phyloP scores from a whole-genome alignment of 1,140 invertebrate genomes.

The Pemphigus obesinymphae region DNA sequence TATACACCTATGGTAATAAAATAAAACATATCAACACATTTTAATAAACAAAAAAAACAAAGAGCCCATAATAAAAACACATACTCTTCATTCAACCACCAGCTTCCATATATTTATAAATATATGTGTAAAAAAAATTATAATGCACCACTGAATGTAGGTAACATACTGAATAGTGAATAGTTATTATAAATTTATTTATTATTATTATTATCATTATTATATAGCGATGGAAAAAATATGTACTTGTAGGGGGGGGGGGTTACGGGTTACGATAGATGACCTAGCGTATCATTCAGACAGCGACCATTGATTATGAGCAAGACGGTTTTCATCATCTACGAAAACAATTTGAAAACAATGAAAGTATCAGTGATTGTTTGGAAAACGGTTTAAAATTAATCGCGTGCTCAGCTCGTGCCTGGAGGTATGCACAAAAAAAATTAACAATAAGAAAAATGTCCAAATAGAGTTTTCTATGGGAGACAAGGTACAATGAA shows the following conservation, averaged over 20 bases:
- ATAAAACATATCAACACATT: too few species aligned
- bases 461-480: constrained; percentile 12
- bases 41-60: too few species aligned
- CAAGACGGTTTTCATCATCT: neutral
- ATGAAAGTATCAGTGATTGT: constrained; percentile 1
- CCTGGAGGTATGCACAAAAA: neutral
- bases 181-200: too few species aligned
- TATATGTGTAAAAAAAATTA: too few species aligned
- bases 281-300: neutral
- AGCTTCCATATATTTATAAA: too few species aligned
- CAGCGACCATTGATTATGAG: neutral
- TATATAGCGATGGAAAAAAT: too few species aligned
- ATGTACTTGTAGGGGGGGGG: neutral
- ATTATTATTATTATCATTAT: too few species aligned
- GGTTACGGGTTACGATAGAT: neutral
- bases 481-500: neutral
- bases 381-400: constrained; percentile 31
- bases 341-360: constrained; percentile 18
- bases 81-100: too few species aligned
- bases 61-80: too few species aligned
- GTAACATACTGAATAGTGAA: too few species aligned
- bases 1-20: too few species aligned
- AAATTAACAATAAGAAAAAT: constrained; percentile 13
- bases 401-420: constrained; percentile 32
- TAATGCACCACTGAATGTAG: too few species aligned